Base-by-base conservation (phyloP, 92 coral and sea anemone species). In the Heteractis magnifica region DNA sequence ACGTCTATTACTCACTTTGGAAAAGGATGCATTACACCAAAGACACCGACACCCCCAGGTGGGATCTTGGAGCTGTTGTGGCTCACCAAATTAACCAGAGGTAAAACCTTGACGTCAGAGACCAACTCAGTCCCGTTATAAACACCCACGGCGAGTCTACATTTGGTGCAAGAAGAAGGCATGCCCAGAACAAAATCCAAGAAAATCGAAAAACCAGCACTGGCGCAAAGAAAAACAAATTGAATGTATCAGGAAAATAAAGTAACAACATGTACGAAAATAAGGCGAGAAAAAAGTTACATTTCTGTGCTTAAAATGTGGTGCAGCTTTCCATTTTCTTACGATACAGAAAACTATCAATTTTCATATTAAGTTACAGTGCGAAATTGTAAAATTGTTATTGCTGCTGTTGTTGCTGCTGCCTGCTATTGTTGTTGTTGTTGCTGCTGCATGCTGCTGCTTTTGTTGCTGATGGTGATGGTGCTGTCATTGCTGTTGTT, bases 181-280 rank as follows among this genome's bases (percentile, higher is more conserved):
- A 93, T 76, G 21, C 97, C 97, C 49, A 93, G 85, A 14, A 91
- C 71, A 56, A 94, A 94, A 85, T 94, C 98, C 95, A 94, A 91
- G 78, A 85, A 91, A 1, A 94, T 89, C 13, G 91, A 81, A 71
- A 94, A 94, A 19, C 98, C 98, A 64, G 87, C 93, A 58, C 98
- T 94, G 75, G 10, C 52, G 62, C 55, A 18, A 71, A 52, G 49
- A 49, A 49, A 13, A 1, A 79, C 71, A 11, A 68, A 0, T 26
- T 26, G 4, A 50, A 20, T 4, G 20, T 41, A 8, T 13, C 10
- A n/a, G 44, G 50, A 20, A 77, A 78, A 49, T 74, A 51, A 73
- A 77, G 20, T 23, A 41, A 48, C 75, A 65, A n/a, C 56, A 51
- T 13, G 48, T 2, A 0, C 7, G 59, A 14, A 21, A 5, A n/a